Conservation (phyloP, 2,888 invertebrate genomes). For the Tinea pellionella region DNA sequence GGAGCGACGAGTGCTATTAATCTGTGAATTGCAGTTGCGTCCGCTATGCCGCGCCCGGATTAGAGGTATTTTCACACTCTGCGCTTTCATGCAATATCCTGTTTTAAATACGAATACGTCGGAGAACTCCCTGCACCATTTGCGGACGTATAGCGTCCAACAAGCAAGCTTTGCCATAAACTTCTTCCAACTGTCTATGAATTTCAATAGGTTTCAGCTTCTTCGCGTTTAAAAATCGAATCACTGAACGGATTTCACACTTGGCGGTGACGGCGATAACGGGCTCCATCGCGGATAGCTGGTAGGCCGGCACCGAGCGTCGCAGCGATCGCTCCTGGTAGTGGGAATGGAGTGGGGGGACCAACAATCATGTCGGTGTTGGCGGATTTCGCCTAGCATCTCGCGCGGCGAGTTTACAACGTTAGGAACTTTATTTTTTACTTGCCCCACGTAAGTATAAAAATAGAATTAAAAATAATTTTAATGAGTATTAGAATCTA, state of each 20-base stretch:
- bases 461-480: too few species aligned
- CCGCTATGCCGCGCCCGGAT: too few species aligned
- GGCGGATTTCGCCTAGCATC: conserved; percentile 3
- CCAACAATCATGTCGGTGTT: background rate
- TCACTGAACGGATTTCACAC: background rate
- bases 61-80: too few species aligned
- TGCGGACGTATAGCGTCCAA: too few species aligned
- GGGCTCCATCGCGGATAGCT: background rate
- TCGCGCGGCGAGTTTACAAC: too few species aligned
- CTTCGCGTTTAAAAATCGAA: background rate
- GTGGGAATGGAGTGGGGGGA: background rate
- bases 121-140: too few species aligned
- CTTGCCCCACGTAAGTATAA: background rate
- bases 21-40: too few species aligned
- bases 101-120: too few species aligned
- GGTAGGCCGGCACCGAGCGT: background rate
- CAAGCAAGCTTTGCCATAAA: background rate
- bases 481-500: background rate
- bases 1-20: too few species aligned
- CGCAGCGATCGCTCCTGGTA: too few species aligned
- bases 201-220: background rate
- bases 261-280: conserved; percentile 1
- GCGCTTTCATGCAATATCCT: too few species aligned
- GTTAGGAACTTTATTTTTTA: conserved; percentile 3
- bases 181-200: background rate